phyloP scores from a whole-genome alignment of 2,888 invertebrate genomes.

The Lissonota sp. region DNA sequence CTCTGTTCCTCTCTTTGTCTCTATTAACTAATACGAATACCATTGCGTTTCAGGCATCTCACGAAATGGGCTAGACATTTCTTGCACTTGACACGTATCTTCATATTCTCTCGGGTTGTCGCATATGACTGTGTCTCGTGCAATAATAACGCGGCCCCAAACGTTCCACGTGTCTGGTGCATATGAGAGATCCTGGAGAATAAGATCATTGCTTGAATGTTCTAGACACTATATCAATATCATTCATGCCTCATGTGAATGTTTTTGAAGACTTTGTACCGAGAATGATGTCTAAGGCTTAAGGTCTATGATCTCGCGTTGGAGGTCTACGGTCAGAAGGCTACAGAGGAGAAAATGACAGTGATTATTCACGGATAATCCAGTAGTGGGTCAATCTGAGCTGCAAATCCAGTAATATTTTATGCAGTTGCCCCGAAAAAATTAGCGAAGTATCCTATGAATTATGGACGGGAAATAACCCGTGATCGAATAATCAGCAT shows the following conservation, averaged over 20 bases:
- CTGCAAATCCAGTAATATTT: too few relatives aligned
- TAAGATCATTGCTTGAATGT: background rate
- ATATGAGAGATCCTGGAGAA: conserved; percentile 13
- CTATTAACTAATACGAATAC: conserved; percentile 24
- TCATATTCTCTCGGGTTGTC: conserved; percentile 41
- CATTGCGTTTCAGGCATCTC: conserved; percentile 43
- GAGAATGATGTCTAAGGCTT: too few relatives aligned
- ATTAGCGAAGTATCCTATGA: too few relatives aligned
- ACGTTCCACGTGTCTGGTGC: conserved; percentile 15
- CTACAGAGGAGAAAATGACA: too few relatives aligned
- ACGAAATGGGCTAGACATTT: conserved; percentile 47
- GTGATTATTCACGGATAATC: too few relatives aligned
- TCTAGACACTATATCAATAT: background rate
- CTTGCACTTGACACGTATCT: conserved; percentile 59
- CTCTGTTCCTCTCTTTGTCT: too few relatives aligned
- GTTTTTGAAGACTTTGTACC: background rate
- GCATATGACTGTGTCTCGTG: conserved; percentile 38
- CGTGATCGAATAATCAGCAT: too few relatives aligned
- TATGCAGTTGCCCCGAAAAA: too few relatives aligned
- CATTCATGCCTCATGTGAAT: background rate
- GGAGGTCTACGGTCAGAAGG: too few relatives aligned
- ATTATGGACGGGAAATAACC: too few relatives aligned
- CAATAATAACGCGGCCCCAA: conserved; percentile 20
- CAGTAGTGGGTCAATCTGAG: too few relatives aligned
- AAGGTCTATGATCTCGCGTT: too few relatives aligned